Conservation (phyloP, 23 tunicate genomes). For the Aplidium turbinatum region DNA sequence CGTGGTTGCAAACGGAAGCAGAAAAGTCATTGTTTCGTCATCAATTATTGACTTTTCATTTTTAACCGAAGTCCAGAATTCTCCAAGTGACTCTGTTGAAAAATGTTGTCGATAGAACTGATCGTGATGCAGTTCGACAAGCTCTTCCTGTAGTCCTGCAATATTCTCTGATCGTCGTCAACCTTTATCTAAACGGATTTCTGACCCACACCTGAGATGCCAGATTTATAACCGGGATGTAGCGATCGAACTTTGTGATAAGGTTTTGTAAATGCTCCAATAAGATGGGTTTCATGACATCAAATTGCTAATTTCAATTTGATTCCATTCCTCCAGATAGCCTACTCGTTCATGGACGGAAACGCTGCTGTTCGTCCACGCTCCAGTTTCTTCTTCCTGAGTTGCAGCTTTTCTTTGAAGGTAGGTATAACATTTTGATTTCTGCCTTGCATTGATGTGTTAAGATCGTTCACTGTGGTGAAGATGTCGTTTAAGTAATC, state of each 20-base stretch:
- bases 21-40: conserved; percentile 5
- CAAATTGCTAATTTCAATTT: conserved; percentile 5
- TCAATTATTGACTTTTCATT: conserved; percentile 25
- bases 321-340: conserved; percentile 40
- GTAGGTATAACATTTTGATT: not conserved
- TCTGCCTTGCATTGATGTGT: not conserved
- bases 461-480: conserved; percentile 1
- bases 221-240: no score
- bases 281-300: conserved; percentile 29
- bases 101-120: conserved; percentile 40
- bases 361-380: conserved; percentile 58
- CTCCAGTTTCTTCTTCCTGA: conserved; percentile 39
- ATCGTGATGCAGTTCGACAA: conserved; percentile 45
- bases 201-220: conserved; percentile 39
- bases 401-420: conserved; percentile 21
- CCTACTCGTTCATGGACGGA: conserved; percentile 52
- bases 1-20: conserved; percentile 20
- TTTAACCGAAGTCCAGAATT: conserved; percentile 6
- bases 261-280: conserved; percentile 33
- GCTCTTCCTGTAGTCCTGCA: conserved; percentile 25
- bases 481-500: no score
- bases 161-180: conserved; percentile 30
- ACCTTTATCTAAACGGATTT: conserved; percentile 14
- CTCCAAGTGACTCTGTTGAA: not conserved
- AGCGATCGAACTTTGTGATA: conserved; percentile 43